Evolutionary conservation across 2,113 vertebrate genomes (phyloP).

Genomic region (Halichoeres trimaculatus): DNA sequence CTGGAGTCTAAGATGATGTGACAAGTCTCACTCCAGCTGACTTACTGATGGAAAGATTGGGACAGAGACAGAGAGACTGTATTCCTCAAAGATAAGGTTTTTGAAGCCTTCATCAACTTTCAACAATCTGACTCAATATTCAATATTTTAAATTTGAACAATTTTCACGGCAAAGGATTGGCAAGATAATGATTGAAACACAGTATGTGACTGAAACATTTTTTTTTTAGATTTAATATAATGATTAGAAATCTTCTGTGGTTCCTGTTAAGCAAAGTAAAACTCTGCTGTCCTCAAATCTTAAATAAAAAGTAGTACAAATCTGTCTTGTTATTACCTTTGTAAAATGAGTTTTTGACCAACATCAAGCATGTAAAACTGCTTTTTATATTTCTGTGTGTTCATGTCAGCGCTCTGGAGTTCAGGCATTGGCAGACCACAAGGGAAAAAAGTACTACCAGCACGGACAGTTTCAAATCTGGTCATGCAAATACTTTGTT

Average conservation of each 20-base stretch:
- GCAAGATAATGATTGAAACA: neutral
- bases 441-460: too few relatives aligned
- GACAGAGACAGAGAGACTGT: neutral
- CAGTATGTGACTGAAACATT: neutral
- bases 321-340: too few relatives aligned
- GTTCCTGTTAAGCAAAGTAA: too few relatives aligned
- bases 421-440: too few relatives aligned
- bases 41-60: slow-evolving; percentile 48
- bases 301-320: too few relatives aligned
- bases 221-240: neutral
- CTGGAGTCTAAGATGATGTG: slow-evolving; percentile 56
- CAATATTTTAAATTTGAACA: neutral
- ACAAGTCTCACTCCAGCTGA: slow-evolving; percentile 57
- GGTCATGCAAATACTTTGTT: too few relatives aligned
- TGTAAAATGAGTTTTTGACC: too few relatives aligned
- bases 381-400: too few relatives aligned
- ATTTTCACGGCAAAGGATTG: neutral
- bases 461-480: too few relatives aligned
- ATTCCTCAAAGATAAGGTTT: slow-evolving; percentile 3
- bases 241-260: neutral
- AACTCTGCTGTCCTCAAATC: too few relatives aligned
- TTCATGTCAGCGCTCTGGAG: too few relatives aligned
- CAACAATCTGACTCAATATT: neutral
- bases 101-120: neutral
- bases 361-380: too few relatives aligned